Evolutionary conservation across 64 coral and sea anemone species (phyloP).

Genomic region (Montipora foliosa): DNA sequence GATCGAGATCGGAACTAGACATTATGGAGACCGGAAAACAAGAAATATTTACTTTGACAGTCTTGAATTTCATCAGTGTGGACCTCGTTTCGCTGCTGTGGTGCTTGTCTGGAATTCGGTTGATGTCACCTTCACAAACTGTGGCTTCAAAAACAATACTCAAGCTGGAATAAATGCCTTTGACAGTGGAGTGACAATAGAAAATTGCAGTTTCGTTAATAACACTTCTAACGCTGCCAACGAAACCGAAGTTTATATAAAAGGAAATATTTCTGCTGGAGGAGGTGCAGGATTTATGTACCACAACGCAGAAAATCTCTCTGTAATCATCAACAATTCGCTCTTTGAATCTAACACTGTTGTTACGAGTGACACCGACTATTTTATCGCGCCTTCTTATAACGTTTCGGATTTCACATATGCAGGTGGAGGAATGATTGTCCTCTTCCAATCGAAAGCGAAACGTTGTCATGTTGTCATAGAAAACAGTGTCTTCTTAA

Average conservation of each 20-base stretch:
- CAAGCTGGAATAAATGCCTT: constrained; percentile 81
- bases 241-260: not conserved
- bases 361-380: constrained; percentile 47
- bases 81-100: constrained; percentile 60
- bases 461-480: constrained; percentile 48
- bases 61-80: constrained; percentile 72
- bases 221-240: constrained; percentile 74
- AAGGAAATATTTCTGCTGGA: constrained; percentile 49
- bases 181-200: constrained; percentile 68
- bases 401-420: constrained; percentile 63
- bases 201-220: constrained; percentile 70
- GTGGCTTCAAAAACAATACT: constrained; percentile 67
- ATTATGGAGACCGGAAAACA: not conserved
- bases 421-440: constrained; percentile 63
- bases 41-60: constrained; percentile 67
- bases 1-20: constrained; percentile 15
- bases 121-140: constrained; percentile 59
- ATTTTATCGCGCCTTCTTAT: constrained; percentile 58
- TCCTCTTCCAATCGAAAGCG: constrained; percentile 43
- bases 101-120: constrained; percentile 70
- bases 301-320: constrained; percentile 17
- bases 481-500: constrained; percentile 40
- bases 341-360: constrained; percentile 64
- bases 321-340: constrained; percentile 58
- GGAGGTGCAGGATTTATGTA: constrained; percentile 65